Evolutionary conservation across 2,797 vertebrate genomes (phyloP), one percentile per base, ranked within the genome.

Genomic region (Ambastaia sidthimunki): DNA sequence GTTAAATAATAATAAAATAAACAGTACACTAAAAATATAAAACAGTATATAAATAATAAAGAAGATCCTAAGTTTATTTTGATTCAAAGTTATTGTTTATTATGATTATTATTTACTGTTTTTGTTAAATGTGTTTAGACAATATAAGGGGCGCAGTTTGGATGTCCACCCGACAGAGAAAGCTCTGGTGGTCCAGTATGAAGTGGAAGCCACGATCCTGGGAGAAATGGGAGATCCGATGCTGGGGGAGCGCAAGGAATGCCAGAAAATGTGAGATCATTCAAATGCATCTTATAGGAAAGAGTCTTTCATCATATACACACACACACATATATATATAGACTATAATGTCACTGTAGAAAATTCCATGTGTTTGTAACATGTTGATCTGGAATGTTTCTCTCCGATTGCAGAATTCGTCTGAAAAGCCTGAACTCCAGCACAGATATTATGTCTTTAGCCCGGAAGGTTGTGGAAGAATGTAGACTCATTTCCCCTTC

Each of bases 151-250:
- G 83, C 96, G 97, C 34, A 94, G 94, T 81, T 93, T 97, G 71
- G 97, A 99, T 83, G 96, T 98, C 18, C 97, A 98, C 88, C 96
- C 95, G 5, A 96, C 94, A 37, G 96, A 98, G 90, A 97, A 95
- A 88, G 97, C 96, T 12, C 96, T 98, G 11, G 90, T 99, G 52
- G 95, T 98, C 76, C 96, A 97, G 3, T 98, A 98, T 92, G 96
- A 98, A 90, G 95, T 99, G 85, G 97, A 98, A 94, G 97, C 96
- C 7, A 97, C 94, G 0, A 93, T 97, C 84, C 88, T 98, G 81
- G 96, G 97, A 68, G 95, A 97, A 86, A 83, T 90, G 88, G 97
- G 96, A 21, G 95, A 95, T 68, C 90, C 93, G 11, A 92, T 96
- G 95, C 86, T 97, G 57, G 97, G 95, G 50, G 94, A 97, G 57